Base-by-base conservation (phyloP, 2,113 vertebrate genomes). In the Empidonax traillii region DNA sequence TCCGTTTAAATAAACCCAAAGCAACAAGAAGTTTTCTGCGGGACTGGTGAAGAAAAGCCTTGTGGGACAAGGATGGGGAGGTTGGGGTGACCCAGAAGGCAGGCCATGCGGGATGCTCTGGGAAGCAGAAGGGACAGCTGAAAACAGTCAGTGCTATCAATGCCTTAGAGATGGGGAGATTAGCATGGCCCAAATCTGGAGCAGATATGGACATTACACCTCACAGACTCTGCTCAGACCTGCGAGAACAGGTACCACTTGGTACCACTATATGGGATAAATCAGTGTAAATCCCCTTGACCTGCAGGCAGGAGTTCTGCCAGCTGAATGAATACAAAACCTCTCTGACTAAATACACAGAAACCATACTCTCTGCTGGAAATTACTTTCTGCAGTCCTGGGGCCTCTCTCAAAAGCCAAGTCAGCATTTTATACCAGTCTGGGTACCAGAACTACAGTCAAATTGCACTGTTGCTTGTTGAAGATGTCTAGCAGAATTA, bases 1-100 rank as follows among this genome's bases (percentile, higher is more conserved):
- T 98, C 96, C 88, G 85, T 86, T 96, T 96, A 97, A 96, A 93
- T 68, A 96, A 93, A 96, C 90, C 55, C 16, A 2, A 95, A 98
- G 93, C 35, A 4, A 96, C 86, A 71, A 94, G 85, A 63, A 86
- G 76, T 75, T 95, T 96, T 97, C 96, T 93, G 95, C 12, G 21
- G 88, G 85, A 47, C 73, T 74, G 91, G 58, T 3, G 9, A 95
- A 75, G 81, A 91, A 76, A 82, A 93, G 37, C 33, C 68, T 55
- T 53, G 52, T 4, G 92, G 94, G 90, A 72, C 94, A 92, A 87
- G 52, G 80, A 90, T 20, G 35, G 59, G 89, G 73, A 96, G 22
- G 37, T 17, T 74, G 77, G 52, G 58, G 84, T 85, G 88, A 68
- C 53, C 14, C 0, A 0, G 31, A n/a, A 74, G 47, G 76, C 39